Conservation (phyloP, 2,888 invertebrate species). For the Hypomecis atomaria region DNA sequence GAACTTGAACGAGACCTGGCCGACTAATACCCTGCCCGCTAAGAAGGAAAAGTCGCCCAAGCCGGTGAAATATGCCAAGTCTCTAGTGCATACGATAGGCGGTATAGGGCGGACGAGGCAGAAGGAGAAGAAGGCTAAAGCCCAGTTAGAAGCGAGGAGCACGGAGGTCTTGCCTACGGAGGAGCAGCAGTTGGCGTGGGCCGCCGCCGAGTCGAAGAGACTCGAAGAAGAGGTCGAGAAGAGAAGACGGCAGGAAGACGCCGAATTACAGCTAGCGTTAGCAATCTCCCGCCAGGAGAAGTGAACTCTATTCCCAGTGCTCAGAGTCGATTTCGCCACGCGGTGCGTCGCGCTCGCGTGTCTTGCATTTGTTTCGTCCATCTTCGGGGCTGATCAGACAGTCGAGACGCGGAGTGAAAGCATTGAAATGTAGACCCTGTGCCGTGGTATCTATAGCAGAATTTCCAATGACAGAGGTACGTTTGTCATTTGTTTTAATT, state of each 20-base stretch:
- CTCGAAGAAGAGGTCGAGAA: slow-evolving; percentile 86
- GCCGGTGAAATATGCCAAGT: slow-evolving; percentile 77
- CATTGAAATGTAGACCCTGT: background rate
- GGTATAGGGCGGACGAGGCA: slow-evolving; percentile 71
- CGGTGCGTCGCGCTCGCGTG: slow-evolving; percentile 5
- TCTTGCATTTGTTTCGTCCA: slow-evolving; percentile 35
- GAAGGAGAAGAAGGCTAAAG: slow-evolving; percentile 70
- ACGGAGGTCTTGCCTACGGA: slow-evolving; percentile 77
- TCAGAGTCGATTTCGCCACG: slow-evolving; percentile 34
- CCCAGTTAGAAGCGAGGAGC: slow-evolving; percentile 55
- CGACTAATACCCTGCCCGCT: slow-evolving; percentile 67
- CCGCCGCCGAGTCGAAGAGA: slow-evolving; percentile 87
- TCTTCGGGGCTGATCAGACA: background rate
- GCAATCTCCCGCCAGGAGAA: slow-evolving; percentile 86
- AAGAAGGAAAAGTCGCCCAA: slow-evolving; percentile 81
- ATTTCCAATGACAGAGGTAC: background rate
- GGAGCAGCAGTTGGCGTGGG: slow-evolving; percentile 90
- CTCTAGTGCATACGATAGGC: slow-evolving; percentile 78
- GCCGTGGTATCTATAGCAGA: background rate
- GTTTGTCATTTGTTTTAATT: background rate
- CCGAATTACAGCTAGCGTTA: slow-evolving; percentile 89
- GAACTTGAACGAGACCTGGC: slow-evolving; percentile 78
- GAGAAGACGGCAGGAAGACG: slow-evolving; percentile 86
- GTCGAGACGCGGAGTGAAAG: background rate
- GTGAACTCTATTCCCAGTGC: slow-evolving; percentile 50